A percentile compares a stretch with the other conserved stretches of the same genome.
phyloP scores from a whole-genome alignment of 2,113 vertebrate genomes.

The Mustela nigripes region DNA sequence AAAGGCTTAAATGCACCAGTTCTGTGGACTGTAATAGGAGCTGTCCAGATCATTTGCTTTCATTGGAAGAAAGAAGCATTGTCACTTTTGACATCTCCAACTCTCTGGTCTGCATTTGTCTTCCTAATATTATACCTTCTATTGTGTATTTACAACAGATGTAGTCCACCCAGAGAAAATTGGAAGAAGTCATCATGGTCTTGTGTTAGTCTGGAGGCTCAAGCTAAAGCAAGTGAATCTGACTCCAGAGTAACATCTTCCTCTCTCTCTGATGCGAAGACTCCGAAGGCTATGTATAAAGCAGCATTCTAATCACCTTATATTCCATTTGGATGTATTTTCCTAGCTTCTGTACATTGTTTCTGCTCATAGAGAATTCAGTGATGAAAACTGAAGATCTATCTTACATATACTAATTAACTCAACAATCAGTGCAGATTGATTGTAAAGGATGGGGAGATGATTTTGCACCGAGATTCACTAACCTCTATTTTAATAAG shows the following conservation, averaged over 20 bases:
- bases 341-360: not conserved
- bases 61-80: not conserved
- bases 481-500: not conserved
- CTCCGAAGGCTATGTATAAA: not conserved
- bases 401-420: not conserved
- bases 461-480: not conserved
- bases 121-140: not conserved
- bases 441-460: not conserved
- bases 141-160: not conserved
- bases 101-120: not conserved
- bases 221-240: not conserved
- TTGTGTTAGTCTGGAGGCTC: not conserved
- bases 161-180: not conserved
- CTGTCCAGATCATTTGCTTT: not conserved
- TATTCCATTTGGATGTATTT: not conserved
- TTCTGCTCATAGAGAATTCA: constrained; percentile 13
- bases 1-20: not conserved
- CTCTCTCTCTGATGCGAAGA: not conserved
- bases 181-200: not conserved
- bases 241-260: constrained; percentile 33
- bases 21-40: not conserved
- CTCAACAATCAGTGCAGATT: not conserved
- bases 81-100: not conserved
- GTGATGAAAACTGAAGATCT: not conserved
- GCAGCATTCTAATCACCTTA: not conserved